These are phyloP conservation scores for Diplodus sargus DNA, from an alignment of 2,797 vertebrate genomes.

Conservation along the genomic window DNA sequence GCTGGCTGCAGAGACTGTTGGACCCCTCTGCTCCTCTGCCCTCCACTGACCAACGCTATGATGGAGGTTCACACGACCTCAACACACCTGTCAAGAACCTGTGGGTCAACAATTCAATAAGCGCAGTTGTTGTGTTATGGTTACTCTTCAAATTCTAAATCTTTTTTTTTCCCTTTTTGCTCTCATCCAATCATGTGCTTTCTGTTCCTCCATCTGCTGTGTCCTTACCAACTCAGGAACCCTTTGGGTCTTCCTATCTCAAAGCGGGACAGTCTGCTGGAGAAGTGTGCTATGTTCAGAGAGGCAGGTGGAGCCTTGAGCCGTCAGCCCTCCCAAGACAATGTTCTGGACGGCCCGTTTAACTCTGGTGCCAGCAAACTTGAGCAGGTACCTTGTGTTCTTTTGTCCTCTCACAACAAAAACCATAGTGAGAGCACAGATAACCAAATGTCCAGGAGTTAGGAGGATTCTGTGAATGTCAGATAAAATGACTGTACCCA, in stretches of 20 bases:
- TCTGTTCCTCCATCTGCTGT: background rate
- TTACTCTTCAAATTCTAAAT: background rate
- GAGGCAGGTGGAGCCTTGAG: slow-evolving; percentile 86
- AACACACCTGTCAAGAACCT: slow-evolving; percentile 87
- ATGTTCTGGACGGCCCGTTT: slow-evolving; percentile 78
- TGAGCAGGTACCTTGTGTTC: slow-evolving; percentile 87
- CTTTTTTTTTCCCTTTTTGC: background rate
- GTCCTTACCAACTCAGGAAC: slow-evolving; percentile 77
- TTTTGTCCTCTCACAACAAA: background rate
- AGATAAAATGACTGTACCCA: background rate
- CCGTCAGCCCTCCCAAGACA: slow-evolving; percentile 88
- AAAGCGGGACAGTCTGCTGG: slow-evolving; percentile 94
- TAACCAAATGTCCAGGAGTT: background rate
- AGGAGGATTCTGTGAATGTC: background rate
- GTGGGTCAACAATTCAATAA: slow-evolving; percentile 80
- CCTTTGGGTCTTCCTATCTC: slow-evolving; percentile 90
- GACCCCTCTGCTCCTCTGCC: slow-evolving; percentile 80
- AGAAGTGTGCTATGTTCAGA: slow-evolving; percentile 95
- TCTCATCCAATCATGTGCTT: background rate
- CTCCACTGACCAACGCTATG: slow-evolving; percentile 86
- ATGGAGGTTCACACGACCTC: slow-evolving; percentile 86
- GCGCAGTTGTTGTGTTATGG: background rate
- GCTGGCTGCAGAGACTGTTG: slow-evolving; percentile 87
- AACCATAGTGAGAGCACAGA: background rate
- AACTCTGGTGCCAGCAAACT: slow-evolving; percentile 81